These are phyloP conservation scores for Clavelina lepadiformis DNA, from an alignment of 23 tunicate genomes.

Conservation along the genomic window DNA sequence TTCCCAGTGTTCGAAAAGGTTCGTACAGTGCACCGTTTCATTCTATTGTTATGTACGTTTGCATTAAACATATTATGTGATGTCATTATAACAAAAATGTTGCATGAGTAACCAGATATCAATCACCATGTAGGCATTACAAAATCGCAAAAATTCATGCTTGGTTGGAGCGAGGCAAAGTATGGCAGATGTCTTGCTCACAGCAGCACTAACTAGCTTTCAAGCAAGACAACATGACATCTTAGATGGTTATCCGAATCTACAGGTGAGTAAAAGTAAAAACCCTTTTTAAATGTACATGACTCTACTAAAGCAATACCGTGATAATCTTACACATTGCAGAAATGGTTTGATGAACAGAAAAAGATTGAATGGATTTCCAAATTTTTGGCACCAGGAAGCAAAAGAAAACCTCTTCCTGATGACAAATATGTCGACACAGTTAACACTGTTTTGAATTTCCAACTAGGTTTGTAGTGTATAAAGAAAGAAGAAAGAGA, in stretches of 20 bases:
- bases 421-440: conserved; percentile 10
- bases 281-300: background rate
- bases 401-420: conserved; percentile 19
- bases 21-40: too few relatives aligned
- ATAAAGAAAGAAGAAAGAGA: too few relatives aligned
- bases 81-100: too few relatives aligned
- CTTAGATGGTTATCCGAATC: conserved; percentile 1
- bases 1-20: conserved; percentile 25
- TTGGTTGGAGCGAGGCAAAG: too few relatives aligned
- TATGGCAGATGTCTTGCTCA: conserved; percentile 21
- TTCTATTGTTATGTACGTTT: too few relatives aligned
- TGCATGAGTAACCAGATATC: too few relatives aligned
- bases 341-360: conserved; percentile 22
- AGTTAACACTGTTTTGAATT: background rate
- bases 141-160: too few relatives aligned
- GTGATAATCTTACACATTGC: background rate
- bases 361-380: conserved; percentile 5
- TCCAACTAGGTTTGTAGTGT: too few relatives aligned
- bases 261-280: background rate
- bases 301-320: background rate
- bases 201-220: background rate
- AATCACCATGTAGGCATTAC: too few relatives aligned
- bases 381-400: conserved; percentile 13
- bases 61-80: too few relatives aligned
- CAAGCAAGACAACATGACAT: conserved; percentile 4